Conservation (phyloP, 1,140 invertebrate species). For the Orchesella cincta region DNA sequence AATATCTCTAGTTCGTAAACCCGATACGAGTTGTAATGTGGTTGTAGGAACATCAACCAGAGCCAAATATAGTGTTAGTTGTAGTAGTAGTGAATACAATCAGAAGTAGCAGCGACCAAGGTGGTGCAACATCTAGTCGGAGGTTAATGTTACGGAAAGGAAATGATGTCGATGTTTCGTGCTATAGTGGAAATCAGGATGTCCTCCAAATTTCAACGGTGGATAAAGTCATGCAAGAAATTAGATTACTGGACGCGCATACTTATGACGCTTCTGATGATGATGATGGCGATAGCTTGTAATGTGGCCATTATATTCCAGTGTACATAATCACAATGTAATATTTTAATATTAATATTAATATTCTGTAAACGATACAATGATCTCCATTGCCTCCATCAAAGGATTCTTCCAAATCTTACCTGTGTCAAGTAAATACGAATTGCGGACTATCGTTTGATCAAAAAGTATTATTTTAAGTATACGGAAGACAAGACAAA, state of each 20-base stretch:
- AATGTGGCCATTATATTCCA: too few relatives aligned
- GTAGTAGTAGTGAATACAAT: not conserved
- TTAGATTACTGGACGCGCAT: not conserved
- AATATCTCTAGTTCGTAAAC: not conserved
- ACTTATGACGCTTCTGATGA: not conserved
- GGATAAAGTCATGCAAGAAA: slow-evolving; percentile 15
- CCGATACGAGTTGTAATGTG: not conserved
- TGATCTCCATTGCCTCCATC: too few relatives aligned
- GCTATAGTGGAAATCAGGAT: not conserved
- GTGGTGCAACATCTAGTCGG: too few relatives aligned
- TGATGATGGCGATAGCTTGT: slow-evolving; percentile 3
- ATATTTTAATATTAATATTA: too few relatives aligned
- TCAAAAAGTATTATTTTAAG: too few relatives aligned
- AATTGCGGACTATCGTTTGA: too few relatives aligned
- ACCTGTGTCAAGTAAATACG: too few relatives aligned
- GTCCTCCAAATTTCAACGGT: slow-evolving; percentile 16
- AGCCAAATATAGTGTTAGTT: not conserved
- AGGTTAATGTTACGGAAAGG: too few relatives aligned
- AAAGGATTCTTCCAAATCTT: too few relatives aligned
- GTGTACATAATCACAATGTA: too few relatives aligned
- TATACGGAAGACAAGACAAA: too few relatives aligned
- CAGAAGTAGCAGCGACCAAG: not conserved
- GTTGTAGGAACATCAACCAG: not conserved
- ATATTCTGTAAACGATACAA: too few relatives aligned
- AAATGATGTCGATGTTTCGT: not conserved